A percentile compares a stretch with the other conserved stretches of the same genome.
These are phyloP conservation scores for Callipepla californica DNA, from an alignment of 2,113 vertebrate species.

Conservation along the genomic window DNA sequence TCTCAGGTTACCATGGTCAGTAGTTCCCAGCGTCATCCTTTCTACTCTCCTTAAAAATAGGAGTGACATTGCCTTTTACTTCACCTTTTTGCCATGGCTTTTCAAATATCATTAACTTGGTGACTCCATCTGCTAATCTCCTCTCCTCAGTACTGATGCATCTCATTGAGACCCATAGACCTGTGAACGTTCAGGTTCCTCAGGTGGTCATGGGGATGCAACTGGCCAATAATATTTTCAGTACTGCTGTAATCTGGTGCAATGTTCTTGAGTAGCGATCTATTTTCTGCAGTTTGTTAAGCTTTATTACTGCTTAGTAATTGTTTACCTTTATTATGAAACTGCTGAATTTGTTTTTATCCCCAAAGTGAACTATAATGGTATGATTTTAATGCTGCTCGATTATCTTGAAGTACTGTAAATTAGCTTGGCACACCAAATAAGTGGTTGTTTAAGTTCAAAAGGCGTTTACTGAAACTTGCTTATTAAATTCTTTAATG, in stretches of 20 bases:
- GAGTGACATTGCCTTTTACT: too few species aligned
- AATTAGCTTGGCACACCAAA: neutral
- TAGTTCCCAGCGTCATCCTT: too few species aligned
- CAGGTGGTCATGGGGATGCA: neutral
- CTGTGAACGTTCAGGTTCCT: too few species aligned
- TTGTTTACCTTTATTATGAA: neutral
- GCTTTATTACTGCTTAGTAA: neutral
- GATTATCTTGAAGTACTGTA: neutral
- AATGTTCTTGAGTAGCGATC: neutral
- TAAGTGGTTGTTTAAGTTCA: neutral
- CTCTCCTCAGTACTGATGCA: too few species aligned
- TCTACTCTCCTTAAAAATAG: too few species aligned
- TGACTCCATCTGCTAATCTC: too few species aligned
- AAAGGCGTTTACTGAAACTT: neutral
- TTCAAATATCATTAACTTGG: too few species aligned
- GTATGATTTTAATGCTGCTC: neutral
- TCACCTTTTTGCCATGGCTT: too few species aligned
- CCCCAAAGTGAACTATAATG: slow-evolving; percentile 2
- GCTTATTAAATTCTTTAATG: neutral
- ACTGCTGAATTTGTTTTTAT: neutral
- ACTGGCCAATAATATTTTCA: neutral
- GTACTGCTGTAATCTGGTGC: neutral
- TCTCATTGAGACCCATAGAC: too few species aligned
- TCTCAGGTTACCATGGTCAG: too few species aligned
- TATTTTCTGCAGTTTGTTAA: neutral